These are phyloP conservation scores for Charina bottae DNA, from an alignment of 2,113 vertebrate genomes.

Conservation along the genomic window DNA sequence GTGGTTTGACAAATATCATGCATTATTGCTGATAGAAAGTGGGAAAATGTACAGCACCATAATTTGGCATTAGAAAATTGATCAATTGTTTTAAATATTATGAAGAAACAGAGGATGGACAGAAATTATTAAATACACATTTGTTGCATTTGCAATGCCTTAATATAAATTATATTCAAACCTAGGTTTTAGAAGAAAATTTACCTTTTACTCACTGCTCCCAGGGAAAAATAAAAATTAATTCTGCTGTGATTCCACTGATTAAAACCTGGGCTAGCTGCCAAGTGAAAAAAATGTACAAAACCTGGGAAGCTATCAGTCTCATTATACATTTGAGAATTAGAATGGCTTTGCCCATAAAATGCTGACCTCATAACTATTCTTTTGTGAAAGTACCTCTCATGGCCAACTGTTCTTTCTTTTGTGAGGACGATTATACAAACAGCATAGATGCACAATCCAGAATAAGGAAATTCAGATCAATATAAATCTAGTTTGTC, in stretches of 20 bases:
- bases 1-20: background rate
- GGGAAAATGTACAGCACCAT: no score
- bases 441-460: background rate
- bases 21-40: no score
- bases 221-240: slow-evolving; percentile 4
- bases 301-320: background rate
- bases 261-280: background rate
- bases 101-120: background rate
- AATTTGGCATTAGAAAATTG: background rate
- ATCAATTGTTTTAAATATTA: background rate
- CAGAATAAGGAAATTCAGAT: background rate
- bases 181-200: background rate
- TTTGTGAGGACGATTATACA: background rate
- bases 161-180: background rate
- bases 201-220: background rate
- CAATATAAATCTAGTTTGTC: no score
- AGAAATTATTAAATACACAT: background rate
- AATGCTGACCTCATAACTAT: background rate
- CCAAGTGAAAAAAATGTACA: background rate
- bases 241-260: slow-evolving; percentile 3
- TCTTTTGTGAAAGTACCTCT: no score
- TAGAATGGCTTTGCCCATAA: background rate
- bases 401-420: background rate
- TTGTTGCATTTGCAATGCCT: background rate
- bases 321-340: background rate